phyloP scores from a whole-genome alignment of 2,113 vertebrate genomes.

The Myotis lucifugus region DNA sequence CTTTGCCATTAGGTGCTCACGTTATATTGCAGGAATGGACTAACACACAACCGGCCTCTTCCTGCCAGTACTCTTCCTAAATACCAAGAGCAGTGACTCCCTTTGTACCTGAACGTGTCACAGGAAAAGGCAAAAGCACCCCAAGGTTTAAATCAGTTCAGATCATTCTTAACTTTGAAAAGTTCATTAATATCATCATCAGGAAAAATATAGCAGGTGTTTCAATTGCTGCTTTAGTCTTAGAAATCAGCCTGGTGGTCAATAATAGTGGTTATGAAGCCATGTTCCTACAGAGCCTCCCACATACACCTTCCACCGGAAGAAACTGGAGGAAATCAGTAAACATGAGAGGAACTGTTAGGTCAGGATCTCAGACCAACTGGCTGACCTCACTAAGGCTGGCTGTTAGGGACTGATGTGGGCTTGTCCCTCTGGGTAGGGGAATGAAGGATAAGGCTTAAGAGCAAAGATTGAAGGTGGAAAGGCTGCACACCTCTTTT shows the following conservation, averaged over 20 bases:
- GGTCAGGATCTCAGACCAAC: neutral
- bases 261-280: neutral
- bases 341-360: neutral
- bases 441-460: neutral
- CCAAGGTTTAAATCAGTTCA: neutral
- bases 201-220: neutral
- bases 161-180: neutral
- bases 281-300: neutral
- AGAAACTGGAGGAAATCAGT: neutral
- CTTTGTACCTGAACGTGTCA: neutral
- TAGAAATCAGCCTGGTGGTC: neutral
- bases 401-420: neutral
- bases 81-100: neutral
- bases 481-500: neutral
- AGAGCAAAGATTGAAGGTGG: neutral
- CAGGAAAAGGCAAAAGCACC: neutral
- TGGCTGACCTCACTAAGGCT: neutral
- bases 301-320: neutral
- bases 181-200: neutral
- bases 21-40: neutral
- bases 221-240: neutral
- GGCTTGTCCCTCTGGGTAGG: neutral
- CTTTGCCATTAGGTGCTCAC: neutral
- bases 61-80: neutral
- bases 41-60: fast-evolving